Evolutionary conservation across 2,797 vertebrate species (phyloP), one percentile per base, ranked within the genome.

Genomic region (Enteromius afrohamiltoni): DNA sequence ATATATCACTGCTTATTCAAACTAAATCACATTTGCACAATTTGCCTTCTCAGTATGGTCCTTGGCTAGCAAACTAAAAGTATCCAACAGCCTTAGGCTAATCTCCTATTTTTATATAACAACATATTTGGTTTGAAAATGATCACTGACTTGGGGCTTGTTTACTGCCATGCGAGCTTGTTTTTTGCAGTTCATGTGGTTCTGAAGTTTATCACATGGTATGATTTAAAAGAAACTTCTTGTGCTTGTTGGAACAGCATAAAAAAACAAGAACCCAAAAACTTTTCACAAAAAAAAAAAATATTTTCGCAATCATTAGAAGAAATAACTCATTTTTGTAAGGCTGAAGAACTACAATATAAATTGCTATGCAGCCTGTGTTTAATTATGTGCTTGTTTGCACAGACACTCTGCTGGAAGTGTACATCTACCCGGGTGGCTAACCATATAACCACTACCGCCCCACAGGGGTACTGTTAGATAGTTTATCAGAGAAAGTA

Each of bases 401-500:
- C 58, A 49, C 42, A 67, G 26, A 51, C 77, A 67, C 77, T 49
- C 42, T 83, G 49, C 49, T 83, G 19, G 64, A 60, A 45, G 13
- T 70, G 49, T 9, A 31, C 34, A 71, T 70, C 34, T 34, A 47
- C 26, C 51, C 21, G 21, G 37, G 26, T 78, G 68, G 53, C 40
- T 49, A 83, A 67, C n/a, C 26, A 60, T 34, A 70, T 70, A 83
- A 77, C 65, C 21, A 70, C 65, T 51, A 78, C 29, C 8, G 1
- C 40, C 67, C 79, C 40, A 53, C 37, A 73, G 21, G 73, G 62
- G 4, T 67, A 77, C 49, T 45, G 60, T 84, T 82, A 67, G 60
- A 77, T 62, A 82, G 67, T 65, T 55, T 65, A 74, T 80, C 60
- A 65, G 45, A 60, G 58, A 78, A 67, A 60, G 26, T 82, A 85